Evolutionary conservation across 2,113 vertebrate genomes (phyloP), one percentile per base, ranked within the genome.

Genomic region (Heliornis fulica): DNA sequence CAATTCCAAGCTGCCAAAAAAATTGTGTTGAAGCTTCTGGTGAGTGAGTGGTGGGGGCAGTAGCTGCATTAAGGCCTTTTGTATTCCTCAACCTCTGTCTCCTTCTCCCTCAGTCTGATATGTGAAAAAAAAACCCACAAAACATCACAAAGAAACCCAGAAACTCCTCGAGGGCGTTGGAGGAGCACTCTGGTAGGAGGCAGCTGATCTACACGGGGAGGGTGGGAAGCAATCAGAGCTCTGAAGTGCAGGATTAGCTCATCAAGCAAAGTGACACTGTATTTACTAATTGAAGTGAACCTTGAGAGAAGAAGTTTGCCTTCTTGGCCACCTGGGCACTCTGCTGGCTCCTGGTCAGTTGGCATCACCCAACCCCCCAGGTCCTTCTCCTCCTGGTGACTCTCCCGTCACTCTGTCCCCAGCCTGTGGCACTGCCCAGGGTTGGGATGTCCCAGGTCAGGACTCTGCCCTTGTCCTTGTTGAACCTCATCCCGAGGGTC

Each of bases 121-220:
- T 16, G 13, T n/a, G 13, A 78, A 43, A 56, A 31, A 32, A 32
- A 7, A 32, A 4, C 12, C 16, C 9, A 26, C 11, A 50, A 26
- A 23, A 26, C 48, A 22, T 13, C 22, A 13, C 48, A 50, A 25
- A 81, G 14, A n/a, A 48, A 23, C 48, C 8, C 2, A 7, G 10
- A 34, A 34, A 1, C 3, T n/a, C 4, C 15, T 60, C 4, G 0
- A 57, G 15, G 13, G 9, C 25, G 23, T 59, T 23, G 9, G 53
- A 40, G 61, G 13, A 18, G 56, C 56, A 3, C 16, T 61, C 7
- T 82, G 23, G 21, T 5, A 60, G 46, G 26, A 38, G 34, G 22
- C 23, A 71, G 3, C 53, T 53, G 56, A 57, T 86, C 32, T 88
- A 18, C 21, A 9, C 28, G 43, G 31, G 32, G 41, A 32, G 4